phyloP scores from a whole-genome alignment of 64 coral and sea anemone genomes.

The Montipora sp. region DNA sequence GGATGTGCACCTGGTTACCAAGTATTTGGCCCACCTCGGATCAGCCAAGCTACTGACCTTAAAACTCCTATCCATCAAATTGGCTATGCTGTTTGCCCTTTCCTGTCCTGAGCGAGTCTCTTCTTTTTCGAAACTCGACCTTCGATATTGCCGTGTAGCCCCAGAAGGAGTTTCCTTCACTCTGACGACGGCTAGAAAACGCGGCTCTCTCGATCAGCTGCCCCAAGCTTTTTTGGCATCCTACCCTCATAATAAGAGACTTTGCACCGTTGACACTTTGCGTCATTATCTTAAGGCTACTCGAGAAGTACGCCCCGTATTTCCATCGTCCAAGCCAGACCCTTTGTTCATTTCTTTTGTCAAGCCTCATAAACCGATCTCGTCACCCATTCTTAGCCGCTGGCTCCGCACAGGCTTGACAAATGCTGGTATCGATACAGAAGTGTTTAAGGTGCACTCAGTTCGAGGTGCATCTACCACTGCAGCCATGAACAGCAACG shows the following conservation, averaged over 20 bases:
- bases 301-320: neutral
- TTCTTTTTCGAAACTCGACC: too few relatives aligned
- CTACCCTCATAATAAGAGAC: neutral
- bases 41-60: neutral
- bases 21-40: neutral
- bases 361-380: conserved; percentile 6
- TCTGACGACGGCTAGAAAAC: neutral
- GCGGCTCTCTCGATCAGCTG: neutral
- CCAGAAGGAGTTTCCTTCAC: conserved; percentile 34
- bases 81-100: neutral
- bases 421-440: conserved; percentile 18
- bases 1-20: conserved; percentile 12
- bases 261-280: neutral
- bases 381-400: neutral
- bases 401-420: conserved; percentile 24
- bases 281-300: neutral
- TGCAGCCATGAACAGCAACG: neutral
- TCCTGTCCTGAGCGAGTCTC: too few relatives aligned
- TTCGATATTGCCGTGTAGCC: neutral
- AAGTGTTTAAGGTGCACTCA: conserved; percentile 39
- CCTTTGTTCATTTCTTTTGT: neutral
- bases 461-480: conserved; percentile 54
- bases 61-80: conserved; percentile 13
- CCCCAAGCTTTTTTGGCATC: neutral
- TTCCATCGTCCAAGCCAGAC: neutral